Evolutionary conservation across 2,113 vertebrate species (phyloP).

Genomic region (Scatophagus argus): DNA sequence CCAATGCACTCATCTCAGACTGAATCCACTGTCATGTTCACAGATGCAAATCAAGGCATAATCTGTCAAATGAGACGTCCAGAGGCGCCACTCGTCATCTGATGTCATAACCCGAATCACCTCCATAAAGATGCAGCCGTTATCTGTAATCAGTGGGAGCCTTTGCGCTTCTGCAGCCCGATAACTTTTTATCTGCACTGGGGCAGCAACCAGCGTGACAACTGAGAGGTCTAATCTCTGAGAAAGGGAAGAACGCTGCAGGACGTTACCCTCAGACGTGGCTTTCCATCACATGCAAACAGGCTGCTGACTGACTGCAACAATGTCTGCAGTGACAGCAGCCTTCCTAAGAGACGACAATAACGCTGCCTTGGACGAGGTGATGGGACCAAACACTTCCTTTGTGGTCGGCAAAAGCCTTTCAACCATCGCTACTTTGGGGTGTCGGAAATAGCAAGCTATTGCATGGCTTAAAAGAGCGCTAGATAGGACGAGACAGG

Average conservation of each 20-base stretch:
- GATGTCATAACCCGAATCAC: conserved; percentile 31
- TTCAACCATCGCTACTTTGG: conserved; percentile 33
- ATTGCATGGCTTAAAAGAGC: conserved; percentile 17
- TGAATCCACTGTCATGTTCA: conserved; percentile 9
- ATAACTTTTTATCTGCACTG: conserved; percentile 70
- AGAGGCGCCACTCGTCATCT: conserved; percentile 26
- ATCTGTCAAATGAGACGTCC: conserved; percentile 27
- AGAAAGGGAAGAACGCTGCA: conserved; percentile 50
- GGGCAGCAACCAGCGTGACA: conserved; percentile 63
- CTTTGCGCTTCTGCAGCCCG: conserved; percentile 35
- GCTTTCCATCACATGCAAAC: conserved; percentile 53
- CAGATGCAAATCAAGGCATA: conserved; percentile 9
- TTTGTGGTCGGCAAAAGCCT: conserved; percentile 48
- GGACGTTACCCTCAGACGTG: conserved; percentile 44
- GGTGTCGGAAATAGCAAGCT: conserved; percentile 44
- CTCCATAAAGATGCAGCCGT: conserved; percentile 27
- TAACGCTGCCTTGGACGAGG: conserved; percentile 7
- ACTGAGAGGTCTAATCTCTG: conserved; percentile 66
- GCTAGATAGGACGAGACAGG: conserved; percentile 28
- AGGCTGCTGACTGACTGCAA: conserved; percentile 40
- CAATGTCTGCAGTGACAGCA: conserved; percentile 34
- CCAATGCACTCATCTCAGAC: conserved; percentile 13
- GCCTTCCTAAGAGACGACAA: conserved; percentile 32
- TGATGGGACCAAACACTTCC: conserved; percentile 49
- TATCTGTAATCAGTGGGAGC: conserved; percentile 60